phyloP scores from a whole-genome alignment of 2,888 invertebrate species.

The Mycalesis mineus region DNA sequence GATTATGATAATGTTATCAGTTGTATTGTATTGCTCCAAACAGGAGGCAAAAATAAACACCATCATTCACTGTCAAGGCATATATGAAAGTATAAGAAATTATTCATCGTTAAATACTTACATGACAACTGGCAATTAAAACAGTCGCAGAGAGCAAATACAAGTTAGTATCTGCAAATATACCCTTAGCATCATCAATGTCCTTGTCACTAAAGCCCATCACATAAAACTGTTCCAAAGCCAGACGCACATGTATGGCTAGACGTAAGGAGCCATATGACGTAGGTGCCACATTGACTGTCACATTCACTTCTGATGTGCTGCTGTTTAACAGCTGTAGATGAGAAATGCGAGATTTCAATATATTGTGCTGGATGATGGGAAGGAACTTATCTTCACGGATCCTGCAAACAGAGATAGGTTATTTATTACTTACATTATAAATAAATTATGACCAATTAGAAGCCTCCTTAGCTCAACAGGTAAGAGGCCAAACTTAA shows the following conservation, averaged over 20 bases:
- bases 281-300: constrained; percentile 84
- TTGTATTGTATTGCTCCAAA: too few species aligned
- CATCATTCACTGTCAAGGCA: too few species aligned
- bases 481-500: too few species aligned
- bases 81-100: too few species aligned
- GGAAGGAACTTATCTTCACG: constrained; percentile 86
- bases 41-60: too few species aligned
- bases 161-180: constrained; percentile 97
- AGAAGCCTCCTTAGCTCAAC: too few species aligned
- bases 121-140: constrained; percentile 94
- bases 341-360: constrained; percentile 88
- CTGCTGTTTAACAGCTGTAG: constrained; percentile 81
- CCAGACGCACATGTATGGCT: constrained; percentile 86
- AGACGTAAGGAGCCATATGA: constrained; percentile 88
- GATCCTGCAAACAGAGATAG: constrained; percentile 70
- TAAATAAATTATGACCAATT: too few species aligned
- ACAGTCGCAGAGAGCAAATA: constrained; percentile 94
- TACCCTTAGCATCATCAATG: constrained; percentile 96
- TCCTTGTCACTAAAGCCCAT: constrained; percentile 95
- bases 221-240: constrained; percentile 82
- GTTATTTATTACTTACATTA: too few species aligned
- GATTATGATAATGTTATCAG: too few species aligned
- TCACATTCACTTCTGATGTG: constrained; percentile 80
- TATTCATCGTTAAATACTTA: constrained; percentile 71
- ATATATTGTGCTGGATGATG: constrained; percentile 88